Base-by-base conservation (phyloP, 1,140 invertebrate species). In the Orussus abietinus region DNA sequence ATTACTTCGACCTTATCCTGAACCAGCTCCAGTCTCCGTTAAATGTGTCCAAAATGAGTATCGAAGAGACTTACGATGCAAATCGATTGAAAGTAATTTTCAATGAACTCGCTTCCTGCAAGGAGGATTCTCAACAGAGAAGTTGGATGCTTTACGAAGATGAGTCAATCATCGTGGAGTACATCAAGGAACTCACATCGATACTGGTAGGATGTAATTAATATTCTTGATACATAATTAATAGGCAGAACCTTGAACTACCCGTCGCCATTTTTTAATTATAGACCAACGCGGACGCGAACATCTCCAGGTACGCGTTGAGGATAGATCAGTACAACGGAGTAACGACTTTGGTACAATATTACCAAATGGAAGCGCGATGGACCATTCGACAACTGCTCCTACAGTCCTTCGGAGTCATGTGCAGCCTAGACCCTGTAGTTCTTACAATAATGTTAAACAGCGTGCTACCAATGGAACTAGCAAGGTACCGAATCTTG, bases 91-190 rank as follows among this genome's bases (percentile, higher is more conserved):
- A 84, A 66, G 80, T 84, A 30, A 83, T 92, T 37, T 85, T 95
- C 45, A 79, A 78, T 20, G 83, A 91, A 52, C 69, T 96, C 36
- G 87, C 85, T 7, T 85, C 83, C 31, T 91, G 89, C 49, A 92
- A 92, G 51, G 90, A 94, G 66, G 92, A 96, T 60, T 89, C 90
- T 0, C 91, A 96, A 61, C 92, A 96, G 56, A 76, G 92, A 51
- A 91, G 87, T 49, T 96, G 92, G 92, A 88, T 90, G 58, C 72
- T 96, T 3, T 87, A 95, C 69, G 91, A 95, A 69, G 92, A 96
- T 69, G 90, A 94, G 55, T 78, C 79, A 37, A 83, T 86, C 41
- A 95, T 96, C 59, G 80, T 83, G 26, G 83, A 86, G 46, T 85
- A 90, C 59, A 77, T 95, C 5, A 79, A 84, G 34, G 88, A 94